Base-by-base conservation (phyloP, 2,888 invertebrate species). In the Eristalis pertinax region DNA sequence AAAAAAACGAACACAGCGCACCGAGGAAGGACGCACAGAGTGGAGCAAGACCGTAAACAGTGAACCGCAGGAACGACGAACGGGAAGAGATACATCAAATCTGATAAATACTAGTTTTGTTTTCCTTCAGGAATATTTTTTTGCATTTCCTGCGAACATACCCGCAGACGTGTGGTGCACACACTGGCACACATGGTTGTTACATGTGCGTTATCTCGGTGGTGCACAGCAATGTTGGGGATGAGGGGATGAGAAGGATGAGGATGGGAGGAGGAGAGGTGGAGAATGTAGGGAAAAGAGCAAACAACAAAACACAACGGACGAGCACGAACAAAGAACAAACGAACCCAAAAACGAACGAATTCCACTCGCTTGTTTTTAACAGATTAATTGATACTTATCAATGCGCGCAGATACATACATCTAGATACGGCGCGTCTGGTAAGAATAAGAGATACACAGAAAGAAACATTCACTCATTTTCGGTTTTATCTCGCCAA, bases 301-400 rank as follows among this genome's bases (percentile, higher is more conserved):
- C 43, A 58, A 76, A 68, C 62, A 26, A 38, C 24, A 63, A 62
- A 75, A 75, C 64, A 29, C 78, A 62, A 4, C 67, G 67, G 58
- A 85, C 75, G 22, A 70, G n/a, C 15, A 78, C 73, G 81, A 85
- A 81, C 77, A 81, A 81, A 77, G 81, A 81, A 82, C 72, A 79
- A 87, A 76, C 72, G 50, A 78, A 70, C 58, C 69, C 43, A 35
- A 65, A 60, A 81, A 62, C 69, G 26, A 50, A 50, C 41, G 29
- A 83, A 83, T 87, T 84, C 87, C 87, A 69, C 58, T 87, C 75
- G 50, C 83, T 87, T 87, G 87, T 87, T 83, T 83, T 87, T 76
- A 80, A 80, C 75, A 87, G 87, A 87, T 87, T 87, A 87, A 87
- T 87, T 87, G 87, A 87, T 87, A 80, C 84, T 87, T 87, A 87